Percentiles rank a stretch among this genome's conserved stretches.
These are phyloP conservation scores for Peromyscus nudipes DNA, from an alignment of 2,797 vertebrate genomes.

Conservation along the genomic window DNA sequence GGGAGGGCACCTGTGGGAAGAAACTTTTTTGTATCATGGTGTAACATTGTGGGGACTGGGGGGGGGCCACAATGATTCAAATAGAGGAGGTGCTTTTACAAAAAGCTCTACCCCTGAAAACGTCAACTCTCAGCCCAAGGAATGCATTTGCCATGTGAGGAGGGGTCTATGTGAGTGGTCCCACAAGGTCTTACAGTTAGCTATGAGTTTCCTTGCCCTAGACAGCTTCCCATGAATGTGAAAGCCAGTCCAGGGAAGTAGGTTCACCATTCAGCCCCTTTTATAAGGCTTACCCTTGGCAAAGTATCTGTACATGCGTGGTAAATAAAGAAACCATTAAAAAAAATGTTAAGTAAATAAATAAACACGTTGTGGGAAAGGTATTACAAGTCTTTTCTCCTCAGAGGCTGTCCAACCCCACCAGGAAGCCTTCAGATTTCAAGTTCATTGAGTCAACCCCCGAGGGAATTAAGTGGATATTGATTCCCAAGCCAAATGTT, in stretches of 20 bases:
- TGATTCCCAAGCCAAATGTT: neutral
- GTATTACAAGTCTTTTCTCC: neutral
- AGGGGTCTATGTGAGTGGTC: neutral
- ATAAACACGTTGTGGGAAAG: neutral
- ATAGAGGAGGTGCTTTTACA: conserved; percentile 89
- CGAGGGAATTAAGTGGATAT: neutral
- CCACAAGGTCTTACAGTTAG: neutral
- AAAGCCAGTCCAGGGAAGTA: neutral
- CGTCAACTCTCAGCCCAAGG: neutral
- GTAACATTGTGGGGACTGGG: conserved; percentile 91
- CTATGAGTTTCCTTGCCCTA: neutral
- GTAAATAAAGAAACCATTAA: neutral
- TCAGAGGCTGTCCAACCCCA: neutral
- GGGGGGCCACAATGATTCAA: conserved; percentile 90
- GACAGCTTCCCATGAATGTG: neutral
- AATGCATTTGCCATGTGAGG: neutral
- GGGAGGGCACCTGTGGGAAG: neutral
- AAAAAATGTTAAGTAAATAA: neutral
- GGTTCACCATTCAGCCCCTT: neutral
- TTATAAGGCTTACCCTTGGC: neutral
- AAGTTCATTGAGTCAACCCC: neutral
- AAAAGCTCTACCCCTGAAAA: conserved; percentile 85
- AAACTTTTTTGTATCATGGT: conserved; percentile 91
- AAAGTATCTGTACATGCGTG: neutral
- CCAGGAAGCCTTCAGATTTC: neutral